phyloP scores from a whole-genome alignment of 2,113 vertebrate species.

The human (Homo sapiens) region GRCh38 chr13:64006501-64007000 shows the following conservation, averaged over 20 bases:
- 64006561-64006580: not conserved
- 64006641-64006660: not conserved
- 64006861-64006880: not conserved
- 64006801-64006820: not conserved
- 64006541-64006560: not conserved
- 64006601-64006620: not conserved
- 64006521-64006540: not conserved
- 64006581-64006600: not conserved
- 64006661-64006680: not conserved
- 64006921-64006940: not conserved
- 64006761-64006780: not conserved
- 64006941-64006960: not conserved
- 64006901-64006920: not conserved
- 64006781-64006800: not conserved
- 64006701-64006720: not conserved
- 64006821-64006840: not conserved
- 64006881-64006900: not conserved
- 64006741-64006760: not conserved
- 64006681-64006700: not conserved
- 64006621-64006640: not conserved
- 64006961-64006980: not conserved
- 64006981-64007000: not conserved
- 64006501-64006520: not conserved
- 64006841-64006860: not conserved
- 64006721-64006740: constrained; percentile 24